Base-by-base conservation (phyloP, 2,113 vertebrate species). In the Rhinogobius similis region DNA sequence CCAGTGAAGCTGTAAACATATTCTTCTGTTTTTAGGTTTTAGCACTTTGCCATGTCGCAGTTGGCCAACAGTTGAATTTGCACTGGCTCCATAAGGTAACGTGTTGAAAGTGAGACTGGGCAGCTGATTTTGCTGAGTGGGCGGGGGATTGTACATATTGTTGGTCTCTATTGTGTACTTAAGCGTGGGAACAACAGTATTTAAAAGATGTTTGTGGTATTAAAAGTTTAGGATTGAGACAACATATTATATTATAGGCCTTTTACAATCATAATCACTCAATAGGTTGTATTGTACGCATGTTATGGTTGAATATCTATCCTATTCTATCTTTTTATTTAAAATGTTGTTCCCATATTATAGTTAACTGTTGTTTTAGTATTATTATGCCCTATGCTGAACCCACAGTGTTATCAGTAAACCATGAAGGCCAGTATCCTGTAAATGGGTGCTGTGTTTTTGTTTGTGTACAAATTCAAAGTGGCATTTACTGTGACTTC, bases 21-120 rank as follows among this genome's bases (percentile, higher is more conserved):
- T 50, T 65, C 53, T 12, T 65, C 73, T 69, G 10, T 70, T n/a
- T 86, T 24, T 63, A 99, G 97, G 91, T 98, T 89, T 92, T 99
- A 87, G 96, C 96, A 27, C 92, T 99, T 70, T 98, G 97, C 75
- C 97, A 99, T 85, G 87, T 99, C 13, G 94, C 94, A 20, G 94
- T 96, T 82, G 97, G 98, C 38, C 97, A 99, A 80, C 97, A 99
- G 89, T 87, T 99, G 93, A 97, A 98, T 88, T 90, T 99, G 67
- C 95, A 99, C 93, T 99, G 98, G 98, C 92, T 98, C 70, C 98
- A 99, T 93, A 99, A 99, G 97, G 98, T 99, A 93, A 85, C 27
- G 2, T 55, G 38, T 4, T 1, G 46, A 69, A 55, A 62, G 10
- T 62, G 67, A 36, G 44, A n/a, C 3, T 62, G 18, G 29, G 44